Evolutionary conservation across 1,140 invertebrate species (phyloP), one percentile per base, ranked within the genome.

Genomic region (Chrysopa pallens): DNA sequence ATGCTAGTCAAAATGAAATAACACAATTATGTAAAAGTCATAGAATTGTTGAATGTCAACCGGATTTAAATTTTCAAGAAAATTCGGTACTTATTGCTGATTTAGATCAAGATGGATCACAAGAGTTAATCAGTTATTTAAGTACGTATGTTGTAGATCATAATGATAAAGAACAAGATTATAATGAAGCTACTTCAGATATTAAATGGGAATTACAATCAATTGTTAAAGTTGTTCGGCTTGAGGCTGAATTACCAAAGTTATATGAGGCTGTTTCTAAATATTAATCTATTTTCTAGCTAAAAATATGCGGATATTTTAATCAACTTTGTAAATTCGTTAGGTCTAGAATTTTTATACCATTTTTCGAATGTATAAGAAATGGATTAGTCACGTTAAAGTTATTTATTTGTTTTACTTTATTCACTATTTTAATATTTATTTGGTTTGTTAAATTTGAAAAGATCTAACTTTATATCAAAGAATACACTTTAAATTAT

Each of bases 101-200:
- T 58, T 61, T 84, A 8, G 77, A 82, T 57, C 66, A 71, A 40
- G 80, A 85, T 58, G 69, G 73, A 29, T 72, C 72, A 1, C 74
- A 75, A 53, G 80, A 85, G 63, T 52, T 86, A 13, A 77, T 85
- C 29, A 80, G 74, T 37, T 84, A 81, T 53, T 70, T 68, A 42
- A 76, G 74, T 45, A 77, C 69, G 6, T 81, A 74, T 56, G 54
- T 60, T 12, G 60, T 60, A n/a, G 63, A 68, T 17, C 62, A 64
- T 48, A 51, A 49, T 45, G 52, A 61, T 40, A 62, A 66, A 33
- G n/a, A n/a, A n/a, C n/a, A n/a, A n/a, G 63, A 58, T 37, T 55
- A 56, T 23, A 51, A 58, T 27, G 51, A 56, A 5, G 61, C 62
- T 50, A 61, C 63, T 48, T 55, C 60, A 43, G 54, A 61, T 27